Evolutionary conservation across 2,797 vertebrate species (phyloP).

Genomic region (Chiloscyllium punctatum): DNA sequence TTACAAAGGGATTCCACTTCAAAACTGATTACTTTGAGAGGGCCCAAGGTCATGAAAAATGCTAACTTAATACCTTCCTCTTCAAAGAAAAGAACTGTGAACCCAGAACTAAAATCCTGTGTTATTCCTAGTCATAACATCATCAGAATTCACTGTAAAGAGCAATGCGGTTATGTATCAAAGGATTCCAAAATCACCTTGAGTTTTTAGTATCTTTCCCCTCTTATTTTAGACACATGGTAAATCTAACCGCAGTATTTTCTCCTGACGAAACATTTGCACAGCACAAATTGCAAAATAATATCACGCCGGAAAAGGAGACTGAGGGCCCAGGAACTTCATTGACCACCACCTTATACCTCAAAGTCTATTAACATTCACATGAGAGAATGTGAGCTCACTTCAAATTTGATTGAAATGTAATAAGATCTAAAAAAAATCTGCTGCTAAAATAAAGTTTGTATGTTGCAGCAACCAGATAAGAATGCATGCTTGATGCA

Average conservation of each 20-base stretch:
- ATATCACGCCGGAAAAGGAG: neutral
- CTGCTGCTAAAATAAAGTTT: conserved; percentile 23
- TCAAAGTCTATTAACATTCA: neutral
- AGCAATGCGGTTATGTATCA: neutral
- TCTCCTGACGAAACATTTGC: neutral
- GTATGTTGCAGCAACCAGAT: neutral
- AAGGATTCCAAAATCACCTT: neutral
- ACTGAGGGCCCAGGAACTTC: neutral
- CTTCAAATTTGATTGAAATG: neutral
- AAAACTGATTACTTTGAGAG: neutral
- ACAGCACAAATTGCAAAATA: neutral
- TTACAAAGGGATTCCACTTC: neutral
- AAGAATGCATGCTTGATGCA: neutral
- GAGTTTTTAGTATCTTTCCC: neutral
- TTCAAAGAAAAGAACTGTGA: neutral
- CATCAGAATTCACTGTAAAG: neutral
- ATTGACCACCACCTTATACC: no score
- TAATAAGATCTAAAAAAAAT: neutral
- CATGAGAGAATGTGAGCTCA: neutral
- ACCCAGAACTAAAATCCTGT: neutral
- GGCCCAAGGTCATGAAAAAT: neutral
- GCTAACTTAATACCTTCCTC: neutral
- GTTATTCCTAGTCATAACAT: neutral
- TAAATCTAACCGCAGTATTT: neutral
- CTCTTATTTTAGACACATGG: neutral